Evolutionary conservation across 92 coral and sea anemone genomes (phyloP).

Genomic region (Zoanthus solanderi): DNA sequence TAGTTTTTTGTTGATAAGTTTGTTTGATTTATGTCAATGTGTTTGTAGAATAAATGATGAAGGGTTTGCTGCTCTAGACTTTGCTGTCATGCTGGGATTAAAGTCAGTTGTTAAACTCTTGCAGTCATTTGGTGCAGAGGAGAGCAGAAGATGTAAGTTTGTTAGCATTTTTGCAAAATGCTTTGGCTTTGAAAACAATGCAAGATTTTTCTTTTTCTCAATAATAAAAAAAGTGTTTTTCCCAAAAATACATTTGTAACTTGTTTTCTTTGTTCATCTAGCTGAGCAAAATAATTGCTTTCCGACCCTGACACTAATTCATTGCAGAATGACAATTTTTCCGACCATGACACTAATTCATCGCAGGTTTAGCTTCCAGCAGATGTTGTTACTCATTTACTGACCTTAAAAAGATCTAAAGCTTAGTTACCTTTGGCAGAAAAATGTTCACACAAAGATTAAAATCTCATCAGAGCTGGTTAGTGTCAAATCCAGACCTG

Average conservation of each 20-base stretch:
- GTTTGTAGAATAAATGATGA: slow-evolving; percentile 80
- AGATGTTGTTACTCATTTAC: not conserved
- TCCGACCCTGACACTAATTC: too few species aligned
- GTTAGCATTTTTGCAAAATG: not conserved
- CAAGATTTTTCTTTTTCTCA: too few species aligned
- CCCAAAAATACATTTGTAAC: not conserved
- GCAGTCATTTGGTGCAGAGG: slow-evolving; percentile 84
- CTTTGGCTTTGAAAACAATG: too few species aligned
- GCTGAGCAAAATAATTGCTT: too few species aligned
- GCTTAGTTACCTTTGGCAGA: not conserved
- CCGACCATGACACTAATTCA: too few species aligned
- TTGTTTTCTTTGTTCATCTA: not conserved
- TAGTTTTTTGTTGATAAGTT: too few species aligned
- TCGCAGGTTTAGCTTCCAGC: too few species aligned
- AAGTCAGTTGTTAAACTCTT: slow-evolving; percentile 76
- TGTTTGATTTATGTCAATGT: not conserved
- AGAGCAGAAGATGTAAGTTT: slow-evolving; percentile 89
- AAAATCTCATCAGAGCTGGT: too few species aligned
- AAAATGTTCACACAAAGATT: too few species aligned
- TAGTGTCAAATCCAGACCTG: too few species aligned
- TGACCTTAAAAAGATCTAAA: not conserved
- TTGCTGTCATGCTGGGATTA: slow-evolving; percentile 91
- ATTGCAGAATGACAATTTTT: too few species aligned
- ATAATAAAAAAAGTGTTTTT: too few species aligned
- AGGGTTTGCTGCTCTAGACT: slow-evolving; percentile 94